A percentile compares a stretch with the other conserved stretches of the same genome.
Evolutionary conservation across 2,797 vertebrate species (phyloP).

Genomic region (Phyllotis vaccarum): DNA sequence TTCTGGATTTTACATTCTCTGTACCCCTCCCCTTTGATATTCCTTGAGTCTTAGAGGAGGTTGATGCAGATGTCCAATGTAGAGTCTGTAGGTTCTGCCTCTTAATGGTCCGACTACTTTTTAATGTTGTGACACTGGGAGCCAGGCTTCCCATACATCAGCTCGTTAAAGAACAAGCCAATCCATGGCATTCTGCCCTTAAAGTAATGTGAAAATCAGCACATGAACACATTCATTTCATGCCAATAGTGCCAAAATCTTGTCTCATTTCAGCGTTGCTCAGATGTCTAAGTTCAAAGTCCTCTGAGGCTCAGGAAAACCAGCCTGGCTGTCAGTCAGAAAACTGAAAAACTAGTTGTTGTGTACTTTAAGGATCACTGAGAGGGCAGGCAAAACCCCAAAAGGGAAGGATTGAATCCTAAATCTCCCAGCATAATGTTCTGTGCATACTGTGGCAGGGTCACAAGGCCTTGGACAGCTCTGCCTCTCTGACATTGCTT

Average conservation of each 20-base stretch:
- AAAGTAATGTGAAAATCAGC: neutral
- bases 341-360: neutral
- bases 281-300: neutral
- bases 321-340: neutral
- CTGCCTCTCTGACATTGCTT: too few species aligned
- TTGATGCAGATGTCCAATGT: neutral
- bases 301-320: neutral
- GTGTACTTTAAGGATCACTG: neutral
- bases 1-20: neutral
- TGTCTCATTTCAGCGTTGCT: neutral
- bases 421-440: neutral
- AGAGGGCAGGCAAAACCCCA: neutral
- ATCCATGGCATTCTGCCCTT: neutral
- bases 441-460: neutral
- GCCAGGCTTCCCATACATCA: rapidly evolving
- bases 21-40: neutral
- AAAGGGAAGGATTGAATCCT: neutral
- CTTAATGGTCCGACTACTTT: neutral
- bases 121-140: neutral
- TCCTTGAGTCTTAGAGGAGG: neutral
- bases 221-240: neutral
- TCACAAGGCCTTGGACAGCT: neutral
- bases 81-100: neutral
- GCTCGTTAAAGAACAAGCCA: neutral
- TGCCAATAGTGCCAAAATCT: neutral